Evolutionary conservation across 2,797 vertebrate species (phyloP).

Genomic region (Eospalax fontanierii): DNA sequence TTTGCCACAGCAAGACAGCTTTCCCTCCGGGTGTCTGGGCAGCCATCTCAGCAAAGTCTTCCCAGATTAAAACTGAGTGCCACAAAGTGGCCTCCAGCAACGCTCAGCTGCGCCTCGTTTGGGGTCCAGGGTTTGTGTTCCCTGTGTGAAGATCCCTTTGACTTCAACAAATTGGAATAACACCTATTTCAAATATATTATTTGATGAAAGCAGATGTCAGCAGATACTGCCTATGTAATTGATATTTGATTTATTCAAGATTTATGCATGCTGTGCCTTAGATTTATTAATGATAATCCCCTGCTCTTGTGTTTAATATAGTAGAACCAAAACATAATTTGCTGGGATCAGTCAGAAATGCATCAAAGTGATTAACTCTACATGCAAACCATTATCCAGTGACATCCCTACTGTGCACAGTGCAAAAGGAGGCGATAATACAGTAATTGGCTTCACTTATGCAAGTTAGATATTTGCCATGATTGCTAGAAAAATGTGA

Average conservation of each 20-base stretch:
- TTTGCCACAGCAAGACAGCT: neutral
- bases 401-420: slow-evolving; percentile 94
- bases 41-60: neutral
- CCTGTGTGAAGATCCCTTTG: slow-evolving; percentile 85
- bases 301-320: slow-evolving; percentile 94
- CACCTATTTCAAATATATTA: slow-evolving; percentile 93
- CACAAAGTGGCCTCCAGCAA: neutral
- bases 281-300: slow-evolving; percentile 96
- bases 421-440: slow-evolving; percentile 93
- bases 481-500: slow-evolving; percentile 91
- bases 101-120: slow-evolving; percentile 71
- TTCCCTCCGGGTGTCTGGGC: neutral
- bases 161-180: slow-evolving; percentile 90
- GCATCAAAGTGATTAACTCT: slow-evolving; percentile 96
- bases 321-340: slow-evolving; percentile 95
- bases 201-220: slow-evolving; percentile 94
- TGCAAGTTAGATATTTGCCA: slow-evolving; percentile 91
- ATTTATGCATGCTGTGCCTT: slow-evolving; percentile 94
- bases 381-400: slow-evolving; percentile 94
- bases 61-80: slow-evolving; percentile 27
- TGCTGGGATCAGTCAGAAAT: slow-evolving; percentile 94
- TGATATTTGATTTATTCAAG: slow-evolving; percentile 96
- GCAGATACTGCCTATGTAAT: slow-evolving; percentile 94
- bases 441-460: slow-evolving; percentile 94
- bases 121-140: slow-evolving; percentile 83